Evolutionary conservation across 2,888 invertebrate species (phyloP).

Genomic region (Chalcis sispes): DNA sequence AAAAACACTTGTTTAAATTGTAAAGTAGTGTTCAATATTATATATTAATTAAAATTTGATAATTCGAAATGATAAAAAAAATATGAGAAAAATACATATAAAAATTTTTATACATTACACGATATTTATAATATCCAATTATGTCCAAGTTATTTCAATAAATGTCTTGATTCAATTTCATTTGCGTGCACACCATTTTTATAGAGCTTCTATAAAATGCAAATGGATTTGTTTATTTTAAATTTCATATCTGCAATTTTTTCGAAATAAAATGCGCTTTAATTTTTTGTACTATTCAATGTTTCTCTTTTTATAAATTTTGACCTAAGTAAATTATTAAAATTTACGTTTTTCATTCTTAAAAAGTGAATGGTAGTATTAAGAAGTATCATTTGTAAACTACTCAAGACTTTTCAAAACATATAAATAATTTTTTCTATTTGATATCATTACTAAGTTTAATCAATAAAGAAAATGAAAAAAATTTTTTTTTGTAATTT

Average conservation of each 20-base stretch:
- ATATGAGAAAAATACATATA: not conserved
- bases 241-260: constrained; percentile 41
- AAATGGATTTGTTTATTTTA: constrained; percentile 50
- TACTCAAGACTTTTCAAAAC: no score
- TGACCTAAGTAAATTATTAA: no score
- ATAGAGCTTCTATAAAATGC: constrained; percentile 45
- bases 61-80: constrained; percentile 32
- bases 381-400: no score
- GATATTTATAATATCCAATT: constrained; percentile 40
- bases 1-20: constrained; percentile 41
- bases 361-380: no score
- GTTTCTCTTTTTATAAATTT: constrained; percentile 31
- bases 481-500: no score
- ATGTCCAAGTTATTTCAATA: constrained; percentile 44
- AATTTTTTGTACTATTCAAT: constrained; percentile 51
- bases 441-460: no score
- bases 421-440: no score
- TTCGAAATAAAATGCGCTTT: constrained; percentile 52
- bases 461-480: no score
- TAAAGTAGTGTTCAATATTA: constrained; percentile 38
- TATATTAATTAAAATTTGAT: constrained; percentile 19
- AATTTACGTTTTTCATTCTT: no score
- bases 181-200: constrained; percentile 50
- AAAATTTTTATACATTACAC: constrained; percentile 34
- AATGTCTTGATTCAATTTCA: constrained; percentile 45